These are phyloP conservation scores for Petrocephalus sullivani DNA, from an alignment of 2,797 vertebrate species.

Conservation along the genomic window DNA sequence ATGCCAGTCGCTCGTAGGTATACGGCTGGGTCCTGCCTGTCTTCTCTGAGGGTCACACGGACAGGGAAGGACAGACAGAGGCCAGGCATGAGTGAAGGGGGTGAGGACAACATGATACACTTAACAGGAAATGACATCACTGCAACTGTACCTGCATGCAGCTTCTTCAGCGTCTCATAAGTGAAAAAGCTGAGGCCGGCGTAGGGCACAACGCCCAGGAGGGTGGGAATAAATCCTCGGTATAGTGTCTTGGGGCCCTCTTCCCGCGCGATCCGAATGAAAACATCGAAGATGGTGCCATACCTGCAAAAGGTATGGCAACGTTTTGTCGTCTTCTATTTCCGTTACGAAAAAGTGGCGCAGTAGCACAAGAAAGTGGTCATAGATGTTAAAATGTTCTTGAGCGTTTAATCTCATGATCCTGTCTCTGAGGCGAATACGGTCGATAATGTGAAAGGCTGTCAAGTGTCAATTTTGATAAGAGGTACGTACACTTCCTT, in stretches of 20 bases:
- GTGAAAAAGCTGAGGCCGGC: conserved; percentile 97
- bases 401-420: not conserved
- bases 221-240: conserved; percentile 85
- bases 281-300: conserved; percentile 90
- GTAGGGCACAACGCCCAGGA: conserved; percentile 87
- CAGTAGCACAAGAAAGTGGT: not conserved
- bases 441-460: not conserved
- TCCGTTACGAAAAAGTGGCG: not conserved
- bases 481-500: conserved; percentile 82
- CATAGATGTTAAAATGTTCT: not conserved
- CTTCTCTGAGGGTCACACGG: conserved; percentile 11
- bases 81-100: not conserved
- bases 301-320: conserved; percentile 66
- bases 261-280: conserved; percentile 85
- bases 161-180: conserved; percentile 87
- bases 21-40: conserved; percentile 48
- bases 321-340: not conserved
- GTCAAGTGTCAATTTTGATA: not conserved
- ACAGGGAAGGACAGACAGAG: not conserved
- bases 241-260: conserved; percentile 87
- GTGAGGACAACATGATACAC: not conserved
- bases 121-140: not conserved
- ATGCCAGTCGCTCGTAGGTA: conserved; percentile 77
- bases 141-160: conserved; percentile 75
- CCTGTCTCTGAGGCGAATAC: not conserved